Evolutionary conservation across 2,113 vertebrate species (phyloP).

Genomic region (Syrmaticus mikado): DNA sequence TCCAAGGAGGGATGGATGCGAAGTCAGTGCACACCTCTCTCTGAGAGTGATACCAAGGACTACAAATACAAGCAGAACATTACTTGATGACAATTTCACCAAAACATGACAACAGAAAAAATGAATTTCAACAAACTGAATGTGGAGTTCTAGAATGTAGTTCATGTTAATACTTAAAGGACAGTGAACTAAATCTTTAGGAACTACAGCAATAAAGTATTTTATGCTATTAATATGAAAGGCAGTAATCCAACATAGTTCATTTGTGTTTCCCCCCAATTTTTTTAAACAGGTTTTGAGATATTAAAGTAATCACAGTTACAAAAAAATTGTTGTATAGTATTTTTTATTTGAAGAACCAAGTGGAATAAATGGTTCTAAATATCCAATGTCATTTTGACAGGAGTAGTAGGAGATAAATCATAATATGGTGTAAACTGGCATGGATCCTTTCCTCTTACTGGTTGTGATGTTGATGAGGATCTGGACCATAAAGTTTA

Average conservation of each 20-base stretch:
- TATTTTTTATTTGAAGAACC: neutral
- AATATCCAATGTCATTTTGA: neutral
- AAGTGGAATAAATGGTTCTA: neutral
- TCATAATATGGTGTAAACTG: neutral
- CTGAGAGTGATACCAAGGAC: accelerated
- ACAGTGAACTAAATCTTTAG: neutral
- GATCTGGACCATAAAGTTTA: neutral
- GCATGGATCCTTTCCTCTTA: neutral
- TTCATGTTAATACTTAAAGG: neutral
- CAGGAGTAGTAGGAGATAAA: neutral
- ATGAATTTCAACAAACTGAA: neutral
- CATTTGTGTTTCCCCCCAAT: neutral
- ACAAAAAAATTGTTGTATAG: neutral
- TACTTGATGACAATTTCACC: neutral
- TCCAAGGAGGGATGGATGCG: neutral
- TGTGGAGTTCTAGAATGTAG: neutral
- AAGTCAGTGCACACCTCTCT: neutral
- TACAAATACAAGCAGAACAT: neutral
- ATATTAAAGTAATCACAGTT: neutral
- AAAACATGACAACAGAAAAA: neutral
- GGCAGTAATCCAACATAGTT: neutral
- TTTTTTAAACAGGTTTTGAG: neutral
- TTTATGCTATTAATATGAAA: neutral
- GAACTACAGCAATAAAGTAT: neutral
- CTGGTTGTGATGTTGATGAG: neutral